A percentile compares a stretch with the other conserved stretches of the same genome.
phyloP scores from a whole-genome alignment of 2,888 invertebrate species.

The Gastracanthus pulcherrimus region DNA sequence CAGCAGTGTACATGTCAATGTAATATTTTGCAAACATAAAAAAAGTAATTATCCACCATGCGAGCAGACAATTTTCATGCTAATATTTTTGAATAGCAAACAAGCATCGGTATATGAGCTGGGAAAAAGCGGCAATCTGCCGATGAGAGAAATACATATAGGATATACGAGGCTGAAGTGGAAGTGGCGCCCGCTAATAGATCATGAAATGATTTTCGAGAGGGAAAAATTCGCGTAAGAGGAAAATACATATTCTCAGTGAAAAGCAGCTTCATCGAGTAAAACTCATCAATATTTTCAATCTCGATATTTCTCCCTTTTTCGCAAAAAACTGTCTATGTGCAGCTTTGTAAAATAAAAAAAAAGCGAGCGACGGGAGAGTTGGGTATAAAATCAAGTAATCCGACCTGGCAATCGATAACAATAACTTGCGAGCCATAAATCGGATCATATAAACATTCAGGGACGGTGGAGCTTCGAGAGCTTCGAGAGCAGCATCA shows the following conservation, averaged over 20 bases:
- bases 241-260: conserved; percentile 2
- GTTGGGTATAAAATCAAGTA: conserved; percentile 33
- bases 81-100: conserved; percentile 43
- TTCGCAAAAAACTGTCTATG: neutral
- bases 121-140: conserved; percentile 5
- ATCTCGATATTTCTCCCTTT: neutral
- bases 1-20: neutral
- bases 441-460: conserved; percentile 36
- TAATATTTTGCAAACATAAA: conserved; percentile 23
- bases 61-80: conserved; percentile 43
- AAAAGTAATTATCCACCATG: conserved; percentile 20
- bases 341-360: neutral
- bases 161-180: neutral
- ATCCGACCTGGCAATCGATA: conserved; percentile 38
- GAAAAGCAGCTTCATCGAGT: conserved; percentile 3
- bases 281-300: conserved; percentile 35
- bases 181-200: conserved; percentile 15
- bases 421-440: conserved; percentile 38
- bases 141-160: neutral
- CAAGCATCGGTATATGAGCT: neutral
- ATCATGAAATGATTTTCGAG: conserved; percentile 45
- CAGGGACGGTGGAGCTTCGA: neutral
- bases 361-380: neutral
- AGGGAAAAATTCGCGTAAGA: conserved; percentile 7
- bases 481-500: neutral